Percentiles rank a stretch among this genome's conserved stretches.
Conservation (phyloP, 1,140 invertebrate genomes). For the Meteorus sp. region DNA sequence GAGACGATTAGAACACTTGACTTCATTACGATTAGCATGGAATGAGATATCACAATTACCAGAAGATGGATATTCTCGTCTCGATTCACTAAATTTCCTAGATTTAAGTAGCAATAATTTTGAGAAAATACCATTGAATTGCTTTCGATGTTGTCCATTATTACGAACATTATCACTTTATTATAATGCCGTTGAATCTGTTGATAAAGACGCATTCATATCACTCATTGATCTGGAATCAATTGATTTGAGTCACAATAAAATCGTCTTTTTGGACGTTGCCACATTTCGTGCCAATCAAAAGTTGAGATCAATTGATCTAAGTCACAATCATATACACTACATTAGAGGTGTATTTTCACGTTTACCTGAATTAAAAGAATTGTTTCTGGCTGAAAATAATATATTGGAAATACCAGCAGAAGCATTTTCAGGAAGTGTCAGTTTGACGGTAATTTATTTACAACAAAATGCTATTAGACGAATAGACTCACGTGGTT, state of each 20-base stretch:
- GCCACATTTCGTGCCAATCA: constrained; percentile 75
- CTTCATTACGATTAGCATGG: constrained; percentile 76
- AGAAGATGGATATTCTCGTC: constrained; percentile 69
- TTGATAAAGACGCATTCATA: constrained; percentile 77
- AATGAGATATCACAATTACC: constrained; percentile 77
- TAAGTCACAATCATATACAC: constrained; percentile 88
- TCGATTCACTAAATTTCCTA: constrained; percentile 73
- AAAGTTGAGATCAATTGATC: constrained; percentile 77
- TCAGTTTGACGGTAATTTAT: constrained; percentile 78
- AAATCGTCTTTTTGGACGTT: constrained; percentile 73
- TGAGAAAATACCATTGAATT: constrained; percentile 71
- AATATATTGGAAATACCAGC: constrained; percentile 83
- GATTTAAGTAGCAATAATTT: constrained; percentile 88
- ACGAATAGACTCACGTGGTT: constrained; percentile 72
- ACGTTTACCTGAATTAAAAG: constrained; percentile 73
- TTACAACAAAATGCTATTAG: constrained; percentile 85
- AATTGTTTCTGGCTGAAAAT: constrained; percentile 85
- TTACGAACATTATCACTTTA: constrained; percentile 79
- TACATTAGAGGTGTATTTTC: constrained; percentile 80
- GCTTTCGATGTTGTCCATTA: constrained; percentile 77
- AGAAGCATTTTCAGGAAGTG: constrained; percentile 78
- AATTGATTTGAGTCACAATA: constrained; percentile 85
- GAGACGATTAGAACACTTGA: constrained; percentile 72
- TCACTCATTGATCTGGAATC: constrained; percentile 76
- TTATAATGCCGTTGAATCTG: constrained; percentile 77